These are phyloP conservation scores for Pectinophora gossypiella DNA, from an alignment of 1,140 invertebrate genomes.

Conservation along the genomic window DNA sequence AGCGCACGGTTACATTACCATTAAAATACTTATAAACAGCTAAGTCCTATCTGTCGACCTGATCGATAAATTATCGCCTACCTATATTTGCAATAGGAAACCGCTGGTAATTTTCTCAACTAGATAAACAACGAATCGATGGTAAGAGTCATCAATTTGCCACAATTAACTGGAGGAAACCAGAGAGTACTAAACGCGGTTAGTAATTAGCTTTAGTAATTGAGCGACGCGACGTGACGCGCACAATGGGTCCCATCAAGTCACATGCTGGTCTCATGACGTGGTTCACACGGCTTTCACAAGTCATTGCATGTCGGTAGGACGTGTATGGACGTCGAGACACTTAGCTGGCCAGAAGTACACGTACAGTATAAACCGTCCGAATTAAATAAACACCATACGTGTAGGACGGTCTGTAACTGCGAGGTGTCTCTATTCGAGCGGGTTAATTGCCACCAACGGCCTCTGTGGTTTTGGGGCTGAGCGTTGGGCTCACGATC, in stretches of 20 bases:
- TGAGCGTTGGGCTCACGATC: too few species aligned
- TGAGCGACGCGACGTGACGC: slow-evolving; percentile 37
- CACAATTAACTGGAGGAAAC: not conserved
- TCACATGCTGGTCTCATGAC: too few species aligned
- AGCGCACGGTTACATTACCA: too few species aligned
- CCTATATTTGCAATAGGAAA: not conserved
- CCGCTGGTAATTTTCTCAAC: not conserved
- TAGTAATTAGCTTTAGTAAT: slow-evolving; percentile 52
- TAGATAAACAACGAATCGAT: not conserved
- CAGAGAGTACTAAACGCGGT: too few species aligned
- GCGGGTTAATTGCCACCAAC: too few species aligned
- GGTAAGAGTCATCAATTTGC: not conserved
- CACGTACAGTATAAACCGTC: too few species aligned
- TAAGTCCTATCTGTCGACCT: not conserved
- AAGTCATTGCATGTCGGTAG: slow-evolving; percentile 37
- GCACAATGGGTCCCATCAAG: slow-evolving; percentile 44
- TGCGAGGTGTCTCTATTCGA: too few species aligned
- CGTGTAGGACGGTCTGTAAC: too few species aligned
- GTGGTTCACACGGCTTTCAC: slow-evolving; percentile 59
- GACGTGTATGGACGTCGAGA: slow-evolving; percentile 36
- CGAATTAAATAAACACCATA: too few species aligned
- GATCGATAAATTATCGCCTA: not conserved
- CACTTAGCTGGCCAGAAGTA: too few species aligned
- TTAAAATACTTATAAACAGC: too few species aligned
- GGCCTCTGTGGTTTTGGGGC: too few species aligned